Conservation (phyloP, 2,888 invertebrate genomes). For the Meiosimyza platycephala region DNA sequence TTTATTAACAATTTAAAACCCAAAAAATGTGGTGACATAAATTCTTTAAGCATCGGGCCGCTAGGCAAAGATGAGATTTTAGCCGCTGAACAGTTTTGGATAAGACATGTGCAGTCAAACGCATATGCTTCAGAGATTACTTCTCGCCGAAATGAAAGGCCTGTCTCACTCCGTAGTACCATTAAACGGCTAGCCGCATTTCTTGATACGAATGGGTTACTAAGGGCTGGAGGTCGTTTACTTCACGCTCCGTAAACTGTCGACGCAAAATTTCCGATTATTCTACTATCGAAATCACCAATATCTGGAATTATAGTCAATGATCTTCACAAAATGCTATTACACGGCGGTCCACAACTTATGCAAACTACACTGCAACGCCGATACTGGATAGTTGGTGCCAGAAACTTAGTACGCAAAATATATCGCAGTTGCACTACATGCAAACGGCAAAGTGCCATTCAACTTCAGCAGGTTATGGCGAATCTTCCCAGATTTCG, state of each 20-base stretch:
- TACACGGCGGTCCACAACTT: conserved; percentile 19
- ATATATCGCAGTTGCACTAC: conserved; percentile 14
- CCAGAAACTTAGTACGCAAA: conserved; percentile 7
- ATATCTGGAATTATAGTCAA: conserved; percentile 8
- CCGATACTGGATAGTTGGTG: conserved; percentile 8
- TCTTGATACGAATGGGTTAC: conserved; percentile 19
- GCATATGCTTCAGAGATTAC: conserved; percentile 23
- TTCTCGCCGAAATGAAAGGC: conserved; percentile 15
- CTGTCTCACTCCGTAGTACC: conserved; percentile 11
- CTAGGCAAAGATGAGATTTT: conserved; percentile 15
- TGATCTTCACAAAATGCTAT: conserved; percentile 6
- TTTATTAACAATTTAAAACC: background rate
- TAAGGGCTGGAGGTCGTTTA: conserved; percentile 16
- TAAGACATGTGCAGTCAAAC: background rate
- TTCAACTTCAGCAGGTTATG: conserved; percentile 23
- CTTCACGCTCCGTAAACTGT: conserved; percentile 5
- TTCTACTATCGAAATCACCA: conserved; percentile 24
- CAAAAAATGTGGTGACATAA: too few relatives aligned
- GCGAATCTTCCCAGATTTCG: conserved; percentile 20
- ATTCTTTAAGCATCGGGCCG: background rate
- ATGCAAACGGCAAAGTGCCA: background rate
- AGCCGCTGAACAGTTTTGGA: conserved; percentile 17
- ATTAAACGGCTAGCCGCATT: conserved; percentile 9
- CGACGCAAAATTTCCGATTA: conserved; percentile 24
- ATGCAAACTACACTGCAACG: conserved; percentile 11